A percentile compares a stretch with the other conserved stretches of the same genome.
These are phyloP conservation scores for Hippolais icterina DNA, from an alignment of 2,113 vertebrate species.

Conservation along the genomic window DNA sequence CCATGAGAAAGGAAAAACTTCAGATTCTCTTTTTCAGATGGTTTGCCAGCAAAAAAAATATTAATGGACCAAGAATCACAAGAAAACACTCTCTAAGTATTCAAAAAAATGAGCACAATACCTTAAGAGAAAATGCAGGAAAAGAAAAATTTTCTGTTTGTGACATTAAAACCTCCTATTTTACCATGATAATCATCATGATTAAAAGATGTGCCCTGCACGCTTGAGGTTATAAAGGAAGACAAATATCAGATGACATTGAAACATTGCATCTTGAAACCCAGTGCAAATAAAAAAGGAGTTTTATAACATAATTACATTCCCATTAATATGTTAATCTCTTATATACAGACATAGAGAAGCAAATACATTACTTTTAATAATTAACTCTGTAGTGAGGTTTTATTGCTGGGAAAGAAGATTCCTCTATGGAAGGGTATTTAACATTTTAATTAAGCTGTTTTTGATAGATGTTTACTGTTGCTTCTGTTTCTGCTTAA, in stretches of 20 bases:
- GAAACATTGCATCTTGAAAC: conserved; percentile 22
- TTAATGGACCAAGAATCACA: neutral
- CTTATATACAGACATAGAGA: conserved; percentile 22
- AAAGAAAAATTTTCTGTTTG: neutral
- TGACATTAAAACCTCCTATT: neutral
- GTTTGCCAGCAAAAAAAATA: neutral
- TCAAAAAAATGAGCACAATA: neutral
- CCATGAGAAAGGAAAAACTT: neutral
- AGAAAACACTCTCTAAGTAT: neutral
- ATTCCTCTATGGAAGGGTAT: conserved; percentile 35
- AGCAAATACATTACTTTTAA: conserved; percentile 65
- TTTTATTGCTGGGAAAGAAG: conserved; percentile 39
- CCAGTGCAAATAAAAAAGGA: conserved; percentile 31
- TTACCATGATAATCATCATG: neutral
- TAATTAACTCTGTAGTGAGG: conserved; percentile 68
- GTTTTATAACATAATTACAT: conserved; percentile 61
- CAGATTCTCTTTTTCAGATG: neutral
- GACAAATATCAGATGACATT: neutral
- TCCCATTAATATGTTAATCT: conserved; percentile 70
- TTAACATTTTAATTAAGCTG: conserved; percentile 74
- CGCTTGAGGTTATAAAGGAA: neutral
- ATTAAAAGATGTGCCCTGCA: neutral
- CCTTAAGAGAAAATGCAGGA: neutral
- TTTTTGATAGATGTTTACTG: conserved; percentile 64
- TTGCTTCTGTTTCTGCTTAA: conserved; percentile 24